Base-by-base conservation (phyloP, 2,113 vertebrate species). In the Barbus barbus region DNA sequence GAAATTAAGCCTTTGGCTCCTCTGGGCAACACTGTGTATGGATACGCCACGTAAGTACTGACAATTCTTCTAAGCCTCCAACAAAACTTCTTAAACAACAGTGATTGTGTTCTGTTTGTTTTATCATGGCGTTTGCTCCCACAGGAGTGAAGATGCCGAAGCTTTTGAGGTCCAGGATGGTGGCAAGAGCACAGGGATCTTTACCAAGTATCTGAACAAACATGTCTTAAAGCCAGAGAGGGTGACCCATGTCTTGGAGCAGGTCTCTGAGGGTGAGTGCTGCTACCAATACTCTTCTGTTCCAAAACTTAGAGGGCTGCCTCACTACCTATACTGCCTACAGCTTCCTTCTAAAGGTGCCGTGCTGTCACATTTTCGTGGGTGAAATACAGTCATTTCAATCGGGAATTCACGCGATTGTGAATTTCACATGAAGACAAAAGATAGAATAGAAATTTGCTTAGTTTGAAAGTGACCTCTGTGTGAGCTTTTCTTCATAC, bases 121-220 rank as follows among this genome's bases (percentile, higher is more conserved):
- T 46, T 16, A 3, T 46, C 22, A n/a, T 74, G 22, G 1, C 7
- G 5, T 53, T 58, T 51, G 73, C 18, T 31, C 14, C 9, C 20
- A 44, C 90, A 97, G 96, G 86, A 94, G 95, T 0, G 96, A 97
- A 91, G 96, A 96, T 86, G 95, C 96, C 9, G 95, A 96, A 87
- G 96, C 96, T 0, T 97, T 94, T 56, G 96, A 97, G 86, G 91
- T 97, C 65, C 96, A 96, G 84, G 95, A 97, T 0, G 95, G 95
- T 16, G 94, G 94, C 1, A 95, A 94, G 89, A 96, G 96, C 88
- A 95, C 95, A 22, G 96, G 96, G 5, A 96, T 97, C 88, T 97
- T 97, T 90, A 96, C 96, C 73, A 97, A 96, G 65, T 97, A 97
- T 88, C 89, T 97, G 85, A 97, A 97, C 89, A 95, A 92, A 76